Base-by-base conservation (phyloP, 2,797 vertebrate species). In the Halcyon badia region DNA sequence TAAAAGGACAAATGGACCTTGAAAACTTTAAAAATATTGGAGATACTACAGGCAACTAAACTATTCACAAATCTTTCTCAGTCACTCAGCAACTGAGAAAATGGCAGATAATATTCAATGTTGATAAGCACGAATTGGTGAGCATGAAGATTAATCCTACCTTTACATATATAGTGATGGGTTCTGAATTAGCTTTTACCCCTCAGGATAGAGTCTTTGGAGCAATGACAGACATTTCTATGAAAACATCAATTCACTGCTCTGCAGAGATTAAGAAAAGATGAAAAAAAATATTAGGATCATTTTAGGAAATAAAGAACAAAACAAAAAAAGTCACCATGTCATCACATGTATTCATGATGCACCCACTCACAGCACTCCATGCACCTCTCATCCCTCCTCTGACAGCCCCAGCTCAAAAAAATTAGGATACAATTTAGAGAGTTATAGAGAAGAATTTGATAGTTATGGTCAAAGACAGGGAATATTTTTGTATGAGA, bases 211-310 rank as follows among this genome's bases (percentile, higher is more conserved):
- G 75, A 94, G 81, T n/a, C 89, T 93, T 84, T 86, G 88, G 56
- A 69, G 78, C 0, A 5, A 60, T 95, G 96, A 95, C 93, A 96
- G 91, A 85, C 90, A 90, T 70, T 44, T 95, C 85, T 85, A 42
- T 83, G 90, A 95, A 96, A 97, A 96, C 91, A 96, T 75, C 91
- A 94, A 93, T 94, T 94, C 93, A 87, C 44, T 83, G 68, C 78
- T 96, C 75, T 83, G 85, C 52, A 89, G 81, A 95, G 77, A 93
- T 93, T 88, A 91, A 79, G 65, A 64, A 88, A 73, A 82, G 68
- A 83, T 21, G 20, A 84, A 91, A 90, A 90, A 77, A 96, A 96
- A 90, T 80, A 91, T 90, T 92, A 90, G 88, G 86, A 95, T 87
- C 71, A 9, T 56, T 12, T 3, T 44, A 57, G 83, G 80, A 94